Percentiles rank a stretch among this genome's conserved stretches.
phyloP scores from a whole-genome alignment of 2,113 vertebrate genomes.

The Rhea americana region DNA sequence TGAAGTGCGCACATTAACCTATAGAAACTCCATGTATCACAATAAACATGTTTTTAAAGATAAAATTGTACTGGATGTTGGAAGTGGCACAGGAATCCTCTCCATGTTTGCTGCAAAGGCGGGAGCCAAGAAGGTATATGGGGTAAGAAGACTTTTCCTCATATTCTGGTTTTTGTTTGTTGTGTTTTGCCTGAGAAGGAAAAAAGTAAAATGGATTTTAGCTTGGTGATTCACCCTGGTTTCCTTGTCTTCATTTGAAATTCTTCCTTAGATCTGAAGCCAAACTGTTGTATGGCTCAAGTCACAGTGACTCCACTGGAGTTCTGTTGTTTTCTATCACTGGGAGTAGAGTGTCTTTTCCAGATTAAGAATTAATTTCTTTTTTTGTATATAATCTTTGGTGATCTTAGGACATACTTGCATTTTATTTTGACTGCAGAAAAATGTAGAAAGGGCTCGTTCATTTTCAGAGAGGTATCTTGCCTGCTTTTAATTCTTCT shows the following conservation, averaged over 20 bases:
- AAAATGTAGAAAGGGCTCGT: not conserved
- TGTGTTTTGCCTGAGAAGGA: not conserved
- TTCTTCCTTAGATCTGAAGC: not conserved
- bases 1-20: constrained; percentile 94
- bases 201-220: not conserved
- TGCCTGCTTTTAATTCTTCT: not conserved
- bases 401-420: not conserved
- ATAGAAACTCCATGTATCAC: constrained; percentile 98
- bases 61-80: constrained; percentile 95
- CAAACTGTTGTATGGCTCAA: not conserved
- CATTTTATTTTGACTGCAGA: not conserved
- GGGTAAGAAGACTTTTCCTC: constrained; percentile 82
- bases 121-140: constrained; percentile 95
- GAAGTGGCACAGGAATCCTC: constrained; percentile 96
- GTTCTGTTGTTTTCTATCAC: not conserved
- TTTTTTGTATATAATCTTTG: not conserved
- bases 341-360: not conserved
- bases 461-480: not conserved
- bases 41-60: constrained; percentile 98
- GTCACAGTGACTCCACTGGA: not conserved
- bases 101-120: constrained; percentile 99
- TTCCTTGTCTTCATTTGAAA: not conserved
- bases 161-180: not conserved
- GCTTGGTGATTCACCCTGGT: not conserved
- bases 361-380: not conserved